Base-by-base conservation (phyloP, 1,140 invertebrate species). In the Drosophila tropicalis region DNA sequence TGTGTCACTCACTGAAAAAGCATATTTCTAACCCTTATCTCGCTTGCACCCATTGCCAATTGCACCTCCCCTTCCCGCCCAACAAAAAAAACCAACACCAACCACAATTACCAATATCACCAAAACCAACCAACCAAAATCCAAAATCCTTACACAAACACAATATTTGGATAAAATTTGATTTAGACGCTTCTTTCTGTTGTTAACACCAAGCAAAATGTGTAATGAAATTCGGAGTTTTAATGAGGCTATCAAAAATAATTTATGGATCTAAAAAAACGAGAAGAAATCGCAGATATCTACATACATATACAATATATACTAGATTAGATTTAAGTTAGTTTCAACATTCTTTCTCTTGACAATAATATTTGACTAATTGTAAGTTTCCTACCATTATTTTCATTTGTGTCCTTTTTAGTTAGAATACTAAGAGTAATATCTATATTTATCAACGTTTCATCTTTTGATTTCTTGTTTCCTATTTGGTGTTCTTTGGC, bases 141-240 rank as follows among this genome's bases (percentile, higher is more conserved):
- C 55, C 57, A 60, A 44, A 51, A 51, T 22, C 55, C 17, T 54
- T 40, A 57, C 22, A 70, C 34, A 39, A 47, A 41, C 29, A 63
- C 29, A 6, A 29, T 29, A 61, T 67, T 66, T 70, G 62, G 62
- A 29, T 29, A 29, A 51, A 17, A 36, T 29, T 32, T 9, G 12
- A n/a, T 39, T 36, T 76, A 39, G 73, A 5, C 55, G 73, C 73
- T 76, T 76, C 25, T 47, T 44, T 65, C 67, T 58, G 57, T 29
- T 67, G 68, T 76, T 75, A 76, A 76, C 72, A 5, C 44, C 55
- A 72, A 29, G 58, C 74, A 76, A 64, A 76, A 76, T 76, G 72
- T 87, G 71, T 78, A 65, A 77, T 87, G 84, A 87, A 87, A 87
- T 87, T 87, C 84, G 84, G 84, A 87, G 84, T 51, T 51, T 87